phyloP scores from a whole-genome alignment of 2,113 vertebrate genomes.

The Vidua chalybeata region DNA sequence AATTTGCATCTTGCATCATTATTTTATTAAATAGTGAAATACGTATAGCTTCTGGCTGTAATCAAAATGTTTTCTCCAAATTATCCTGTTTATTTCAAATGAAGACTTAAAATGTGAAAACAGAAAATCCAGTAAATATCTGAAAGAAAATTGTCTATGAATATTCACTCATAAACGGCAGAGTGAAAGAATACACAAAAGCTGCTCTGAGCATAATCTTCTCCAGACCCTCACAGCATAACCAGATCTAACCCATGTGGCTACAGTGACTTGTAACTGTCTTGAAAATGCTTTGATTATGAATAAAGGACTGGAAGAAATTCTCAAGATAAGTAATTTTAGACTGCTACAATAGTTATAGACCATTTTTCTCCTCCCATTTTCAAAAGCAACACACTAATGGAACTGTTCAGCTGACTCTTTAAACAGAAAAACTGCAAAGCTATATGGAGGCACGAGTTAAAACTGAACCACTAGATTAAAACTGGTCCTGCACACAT shows the following conservation, averaged over 20 bases:
- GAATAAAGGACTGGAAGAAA: neutral
- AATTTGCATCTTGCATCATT: neutral
- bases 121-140: slow-evolving; percentile 2
- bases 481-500: neutral
- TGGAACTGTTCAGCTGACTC: neutral
- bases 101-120: slow-evolving; percentile 15
- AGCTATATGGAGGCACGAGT: neutral
- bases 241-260: neutral
- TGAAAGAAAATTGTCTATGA: neutral
- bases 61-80: slow-evolving; percentile 33
- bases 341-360: rapidly evolving
- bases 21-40: slow-evolving; percentile 29
- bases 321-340: neutral
- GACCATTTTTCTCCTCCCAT: neutral
- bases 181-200: neutral
- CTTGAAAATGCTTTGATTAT: neutral
- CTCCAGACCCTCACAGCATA: neutral
- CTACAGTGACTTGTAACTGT: neutral
- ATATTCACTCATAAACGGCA: neutral
- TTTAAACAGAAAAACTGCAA: neutral
- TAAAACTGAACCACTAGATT: neutral
- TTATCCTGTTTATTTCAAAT: neutral
- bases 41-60: slow-evolving; percentile 12
- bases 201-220: neutral
- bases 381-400: neutral